These are phyloP conservation scores for Oligia fasciuncula DNA, from an alignment of 2,888 invertebrate genomes.

Conservation along the genomic window DNA sequence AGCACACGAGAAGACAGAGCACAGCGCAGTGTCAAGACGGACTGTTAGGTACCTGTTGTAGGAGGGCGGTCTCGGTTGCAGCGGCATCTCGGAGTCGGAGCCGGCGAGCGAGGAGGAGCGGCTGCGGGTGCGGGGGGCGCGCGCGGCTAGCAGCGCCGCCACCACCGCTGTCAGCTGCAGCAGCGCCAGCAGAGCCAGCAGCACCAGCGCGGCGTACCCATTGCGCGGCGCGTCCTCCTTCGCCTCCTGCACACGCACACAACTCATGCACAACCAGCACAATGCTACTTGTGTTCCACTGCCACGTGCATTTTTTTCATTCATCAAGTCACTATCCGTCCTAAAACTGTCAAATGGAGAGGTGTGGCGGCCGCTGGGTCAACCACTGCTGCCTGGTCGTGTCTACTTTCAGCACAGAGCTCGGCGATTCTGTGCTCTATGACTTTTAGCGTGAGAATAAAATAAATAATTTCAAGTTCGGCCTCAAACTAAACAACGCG, in stretches of 20 bases:
- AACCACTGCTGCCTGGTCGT: background rate
- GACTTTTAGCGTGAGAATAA: background rate
- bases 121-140: constrained; percentile 29
- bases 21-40: background rate
- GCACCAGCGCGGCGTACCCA: constrained; percentile 70
- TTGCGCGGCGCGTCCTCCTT: constrained; percentile 76
- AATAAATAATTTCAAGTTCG: background rate
- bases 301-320: background rate
- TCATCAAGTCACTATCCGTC: background rate
- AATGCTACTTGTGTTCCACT: background rate
- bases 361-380: too few species aligned
- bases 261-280: background rate
- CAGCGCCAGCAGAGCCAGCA: constrained; percentile 64
- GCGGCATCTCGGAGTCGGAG: constrained; percentile 36
- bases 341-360: background rate
- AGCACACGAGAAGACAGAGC: background rate
- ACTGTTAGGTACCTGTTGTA: constrained; percentile 41
- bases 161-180: constrained; percentile 68
- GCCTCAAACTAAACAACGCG: background rate
- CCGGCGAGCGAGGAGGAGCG: constrained; percentile 24
- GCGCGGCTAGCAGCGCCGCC: constrained; percentile 70
- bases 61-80: constrained; percentile 43
- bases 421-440: background rate
- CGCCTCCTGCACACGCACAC: constrained; percentile 71
- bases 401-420: background rate